phyloP scores from a whole-genome alignment of 2,888 invertebrate species.

The Ennomos quercinarius region DNA sequence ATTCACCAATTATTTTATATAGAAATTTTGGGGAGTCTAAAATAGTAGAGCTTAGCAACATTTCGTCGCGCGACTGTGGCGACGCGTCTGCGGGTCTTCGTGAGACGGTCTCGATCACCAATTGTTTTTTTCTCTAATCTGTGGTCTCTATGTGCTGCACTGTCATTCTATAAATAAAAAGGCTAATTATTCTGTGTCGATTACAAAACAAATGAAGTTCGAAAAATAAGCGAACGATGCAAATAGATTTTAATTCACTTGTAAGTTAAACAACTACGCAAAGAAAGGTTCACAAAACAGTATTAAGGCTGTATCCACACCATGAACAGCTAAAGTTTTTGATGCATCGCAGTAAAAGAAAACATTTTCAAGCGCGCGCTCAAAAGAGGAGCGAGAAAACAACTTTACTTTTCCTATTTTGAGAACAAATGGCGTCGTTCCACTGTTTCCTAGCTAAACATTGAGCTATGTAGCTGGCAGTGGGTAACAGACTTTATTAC shows the following conservation, averaged over 20 bases:
- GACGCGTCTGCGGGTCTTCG: no score
- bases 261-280: slow-evolving; percentile 24
- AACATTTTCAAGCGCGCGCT: slow-evolving; percentile 52
- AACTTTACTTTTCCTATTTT: slow-evolving; percentile 73
- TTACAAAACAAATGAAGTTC: neutral
- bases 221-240: neutral
- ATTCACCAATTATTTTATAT: no score
- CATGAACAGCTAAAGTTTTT: slow-evolving; percentile 43
- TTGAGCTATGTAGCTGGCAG: slow-evolving; percentile 40
- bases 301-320: slow-evolving; percentile 41
- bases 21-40: no score
- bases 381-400: slow-evolving; percentile 64
- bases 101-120: no score
- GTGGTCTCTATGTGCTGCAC: no score
- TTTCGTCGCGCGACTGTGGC: no score
- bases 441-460: slow-evolving; percentile 54
- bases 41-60: no score
- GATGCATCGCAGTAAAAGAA: slow-evolving; percentile 59
- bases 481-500: slow-evolving; percentile 43
- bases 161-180: no score
- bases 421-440: slow-evolving; percentile 66
- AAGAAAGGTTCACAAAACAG: slow-evolving; percentile 41
- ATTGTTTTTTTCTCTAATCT: no score
- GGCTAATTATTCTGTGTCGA: no score
- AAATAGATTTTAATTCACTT: slow-evolving; percentile 16